phyloP scores from a whole-genome alignment of 1,140 invertebrate species.

The Camponotus vicinus region DNA sequence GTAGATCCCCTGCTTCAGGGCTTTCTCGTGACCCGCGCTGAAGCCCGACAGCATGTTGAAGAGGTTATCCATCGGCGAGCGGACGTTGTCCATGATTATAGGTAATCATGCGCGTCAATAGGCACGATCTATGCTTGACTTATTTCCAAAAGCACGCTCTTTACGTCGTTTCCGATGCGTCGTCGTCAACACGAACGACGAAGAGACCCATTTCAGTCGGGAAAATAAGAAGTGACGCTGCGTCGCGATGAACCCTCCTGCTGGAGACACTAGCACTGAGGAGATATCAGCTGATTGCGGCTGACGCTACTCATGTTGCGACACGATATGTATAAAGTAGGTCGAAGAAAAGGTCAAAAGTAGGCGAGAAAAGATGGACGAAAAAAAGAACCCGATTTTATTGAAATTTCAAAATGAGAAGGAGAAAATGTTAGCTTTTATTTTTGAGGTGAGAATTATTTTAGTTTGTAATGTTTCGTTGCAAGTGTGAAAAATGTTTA shows the following conservation, averaged over 20 bases:
- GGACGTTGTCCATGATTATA: conserved; percentile 75
- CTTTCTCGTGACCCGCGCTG: conserved; percentile 89
- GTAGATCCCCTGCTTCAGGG: conserved; percentile 95
- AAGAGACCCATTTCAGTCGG: background rate
- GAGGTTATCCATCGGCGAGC: conserved; percentile 84
- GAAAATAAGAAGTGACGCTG: background rate
- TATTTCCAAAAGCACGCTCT: background rate
- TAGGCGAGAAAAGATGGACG: background rate
- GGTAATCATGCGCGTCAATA: conserved; percentile 21
- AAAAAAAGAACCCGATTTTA: background rate
- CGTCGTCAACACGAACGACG: background rate
- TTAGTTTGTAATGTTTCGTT: too few species aligned
- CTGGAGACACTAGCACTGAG: too few species aligned
- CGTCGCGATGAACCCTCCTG: background rate
- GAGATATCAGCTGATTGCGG: background rate
- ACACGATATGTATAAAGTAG: background rate
- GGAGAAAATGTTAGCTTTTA: background rate
- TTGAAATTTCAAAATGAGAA: background rate
- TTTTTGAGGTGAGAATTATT: too few species aligned
- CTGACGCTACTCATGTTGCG: too few species aligned
- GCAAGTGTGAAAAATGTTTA: too few species aligned
- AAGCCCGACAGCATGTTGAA: conserved; percentile 82
- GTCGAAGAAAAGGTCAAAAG: background rate
- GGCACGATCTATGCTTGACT: background rate
- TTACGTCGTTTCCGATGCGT: background rate